A percentile compares a stretch with the other conserved stretches of the same genome.
phyloP scores from a whole-genome alignment of 2,888 invertebrate species.

The Diachrysia chrysitis region DNA sequence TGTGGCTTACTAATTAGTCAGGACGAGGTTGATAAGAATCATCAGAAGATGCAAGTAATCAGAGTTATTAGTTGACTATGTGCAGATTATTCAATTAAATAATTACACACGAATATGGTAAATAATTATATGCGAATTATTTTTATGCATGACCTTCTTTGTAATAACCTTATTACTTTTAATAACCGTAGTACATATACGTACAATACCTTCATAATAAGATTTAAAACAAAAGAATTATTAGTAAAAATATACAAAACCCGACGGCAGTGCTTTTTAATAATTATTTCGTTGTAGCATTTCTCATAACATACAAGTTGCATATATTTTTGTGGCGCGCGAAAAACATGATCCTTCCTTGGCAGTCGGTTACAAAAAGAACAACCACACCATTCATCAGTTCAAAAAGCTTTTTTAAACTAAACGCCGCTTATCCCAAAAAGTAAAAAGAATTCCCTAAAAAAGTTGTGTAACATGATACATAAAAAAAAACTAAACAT shows the following conservation, averaged over 20 bases:
- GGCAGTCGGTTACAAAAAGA: too few relatives aligned
- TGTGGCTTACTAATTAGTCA: constrained; percentile 38
- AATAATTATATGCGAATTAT: constrained; percentile 11
- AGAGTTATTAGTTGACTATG: constrained; percentile 21
- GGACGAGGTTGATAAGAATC: constrained; percentile 34
- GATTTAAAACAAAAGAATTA: too few relatives aligned
- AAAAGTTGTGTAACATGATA: constrained; percentile 38
- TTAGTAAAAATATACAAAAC: too few relatives aligned
- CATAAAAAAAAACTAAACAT: constrained; percentile 45
- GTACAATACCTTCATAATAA: background rate
- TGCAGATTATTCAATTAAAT: constrained; percentile 30
- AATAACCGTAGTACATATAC: background rate
- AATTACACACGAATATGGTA: constrained; percentile 18
- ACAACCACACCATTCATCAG: constrained; percentile 16
- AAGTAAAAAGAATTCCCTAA: constrained; percentile 25
- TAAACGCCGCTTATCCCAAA: constrained; percentile 25
- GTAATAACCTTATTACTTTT: constrained; percentile 12
- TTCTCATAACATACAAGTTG: too few relatives aligned
- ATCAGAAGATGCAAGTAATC: constrained; percentile 12
- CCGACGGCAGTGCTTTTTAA: too few relatives aligned
- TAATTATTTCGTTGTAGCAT: too few relatives aligned
- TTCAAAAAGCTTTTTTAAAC: too few relatives aligned
- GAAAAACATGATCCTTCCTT: too few relatives aligned
- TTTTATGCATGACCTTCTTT: constrained; percentile 1
- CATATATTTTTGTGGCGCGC: too few relatives aligned